Conservation (phyloP, 2,888 invertebrate genomes). For the Netelia virgata region DNA sequence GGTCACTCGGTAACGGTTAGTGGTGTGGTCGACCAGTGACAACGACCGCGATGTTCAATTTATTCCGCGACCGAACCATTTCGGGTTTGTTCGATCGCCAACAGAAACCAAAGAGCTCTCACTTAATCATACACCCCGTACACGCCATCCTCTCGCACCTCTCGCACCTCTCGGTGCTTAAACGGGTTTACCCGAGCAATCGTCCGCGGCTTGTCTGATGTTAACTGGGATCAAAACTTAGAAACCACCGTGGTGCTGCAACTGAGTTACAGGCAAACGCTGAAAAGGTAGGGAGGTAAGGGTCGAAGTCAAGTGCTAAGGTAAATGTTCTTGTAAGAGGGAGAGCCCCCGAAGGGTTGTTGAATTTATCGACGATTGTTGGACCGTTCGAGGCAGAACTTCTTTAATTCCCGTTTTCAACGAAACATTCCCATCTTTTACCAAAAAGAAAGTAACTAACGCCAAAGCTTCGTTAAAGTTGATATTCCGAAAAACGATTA, state of each 20-base stretch:
- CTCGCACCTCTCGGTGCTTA: background rate
- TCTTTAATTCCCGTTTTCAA: no score
- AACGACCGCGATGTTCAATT: slow-evolving; percentile 76
- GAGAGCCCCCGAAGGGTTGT: background rate
- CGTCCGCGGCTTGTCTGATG: slow-evolving; percentile 52
- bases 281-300: background rate
- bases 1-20: slow-evolving; percentile 16
- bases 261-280: slow-evolving; percentile 6
- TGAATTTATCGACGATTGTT: no score
- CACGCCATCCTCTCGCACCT: background rate
- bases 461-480: no score
- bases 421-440: no score
- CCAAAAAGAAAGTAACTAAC: no score
- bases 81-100: slow-evolving; percentile 68
- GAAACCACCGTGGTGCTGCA: slow-evolving; percentile 13
- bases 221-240: slow-evolving; percentile 51
- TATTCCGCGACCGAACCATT: slow-evolving; percentile 71
- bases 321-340: background rate
- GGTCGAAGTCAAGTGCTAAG: no score
- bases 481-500: no score
- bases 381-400: no score
- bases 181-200: slow-evolving; percentile 31
- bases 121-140: background rate
- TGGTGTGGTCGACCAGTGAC: slow-evolving; percentile 45
- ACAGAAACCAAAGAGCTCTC: slow-evolving; percentile 42